Conservation (phyloP, 2,888 invertebrate genomes). For the Imbricaverruca yamaguchii region DNA sequence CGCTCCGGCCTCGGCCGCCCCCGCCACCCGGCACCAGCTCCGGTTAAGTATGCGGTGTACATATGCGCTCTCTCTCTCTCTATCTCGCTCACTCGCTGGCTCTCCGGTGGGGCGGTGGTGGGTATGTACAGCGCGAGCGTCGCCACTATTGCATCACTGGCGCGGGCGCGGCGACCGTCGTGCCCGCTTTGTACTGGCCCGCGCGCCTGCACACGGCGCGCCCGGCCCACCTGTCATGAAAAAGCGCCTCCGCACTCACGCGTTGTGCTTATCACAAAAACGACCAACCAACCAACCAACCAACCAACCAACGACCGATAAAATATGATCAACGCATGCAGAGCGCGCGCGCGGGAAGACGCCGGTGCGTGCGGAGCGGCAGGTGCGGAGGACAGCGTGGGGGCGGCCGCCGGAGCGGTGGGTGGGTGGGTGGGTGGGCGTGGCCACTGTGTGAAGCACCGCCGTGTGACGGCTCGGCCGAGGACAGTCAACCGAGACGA, state of each 20-base stretch:
- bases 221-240: neutral
- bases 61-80: too few relatives aligned
- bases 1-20: too few relatives aligned
- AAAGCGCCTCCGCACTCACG: neutral
- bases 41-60: too few relatives aligned
- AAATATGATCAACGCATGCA: neutral
- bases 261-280: neutral
- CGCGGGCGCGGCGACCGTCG: neutral
- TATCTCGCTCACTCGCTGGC: too few relatives aligned
- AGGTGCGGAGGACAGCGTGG: neutral
- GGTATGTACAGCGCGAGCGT: neutral
- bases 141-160: neutral
- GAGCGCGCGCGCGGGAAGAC: neutral
- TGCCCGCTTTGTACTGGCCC: neutral
- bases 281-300: neutral
- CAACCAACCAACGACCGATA: conserved; percentile 9
- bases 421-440: too few relatives aligned
- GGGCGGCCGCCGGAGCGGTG: neutral
- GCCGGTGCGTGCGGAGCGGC: neutral
- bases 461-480: too few relatives aligned
- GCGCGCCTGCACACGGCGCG: neutral
- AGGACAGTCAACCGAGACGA: neutral
- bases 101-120: too few relatives aligned
- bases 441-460: too few relatives aligned
- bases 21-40: too few relatives aligned